phyloP scores from a whole-genome alignment of 2,113 vertebrate genomes.

The Platycercus adscitus region DNA sequence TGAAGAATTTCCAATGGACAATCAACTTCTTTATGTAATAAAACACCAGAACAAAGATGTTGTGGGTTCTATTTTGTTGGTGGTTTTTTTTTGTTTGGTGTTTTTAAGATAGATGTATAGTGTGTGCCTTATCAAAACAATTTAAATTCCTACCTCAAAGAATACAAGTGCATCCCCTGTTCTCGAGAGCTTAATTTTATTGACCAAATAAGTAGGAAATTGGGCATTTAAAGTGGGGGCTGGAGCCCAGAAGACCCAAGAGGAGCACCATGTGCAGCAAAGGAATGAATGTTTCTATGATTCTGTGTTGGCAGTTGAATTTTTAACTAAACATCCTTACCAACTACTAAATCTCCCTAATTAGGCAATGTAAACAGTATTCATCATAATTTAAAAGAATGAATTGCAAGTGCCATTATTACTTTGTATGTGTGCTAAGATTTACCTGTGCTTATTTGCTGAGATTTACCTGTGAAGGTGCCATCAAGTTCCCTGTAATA shows the following conservation, averaged over 20 bases:
- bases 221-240: not conserved
- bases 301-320: not conserved
- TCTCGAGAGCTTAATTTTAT: not conserved
- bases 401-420: not conserved
- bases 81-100: no score
- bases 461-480: accelerated
- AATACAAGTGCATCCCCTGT: not conserved
- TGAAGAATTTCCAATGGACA: conserved; percentile 16
- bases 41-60: not conserved
- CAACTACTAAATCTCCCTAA: not conserved
- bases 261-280: no score
- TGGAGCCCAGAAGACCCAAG: not conserved
- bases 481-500: not conserved
- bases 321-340: not conserved
- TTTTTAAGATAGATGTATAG: not conserved
- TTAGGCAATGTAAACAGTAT: not conserved
- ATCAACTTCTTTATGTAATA: conserved; percentile 29
- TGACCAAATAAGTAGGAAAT: not conserved
- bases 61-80: not conserved
- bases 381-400: not conserved
- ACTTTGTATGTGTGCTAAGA: not conserved
- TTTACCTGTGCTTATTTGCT: accelerated
- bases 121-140: not conserved
- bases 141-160: not conserved
- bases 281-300: not conserved